Evolutionary conservation across 1,140 invertebrate genomes (phyloP).

Genomic region (Plectus sambesii): DNA sequence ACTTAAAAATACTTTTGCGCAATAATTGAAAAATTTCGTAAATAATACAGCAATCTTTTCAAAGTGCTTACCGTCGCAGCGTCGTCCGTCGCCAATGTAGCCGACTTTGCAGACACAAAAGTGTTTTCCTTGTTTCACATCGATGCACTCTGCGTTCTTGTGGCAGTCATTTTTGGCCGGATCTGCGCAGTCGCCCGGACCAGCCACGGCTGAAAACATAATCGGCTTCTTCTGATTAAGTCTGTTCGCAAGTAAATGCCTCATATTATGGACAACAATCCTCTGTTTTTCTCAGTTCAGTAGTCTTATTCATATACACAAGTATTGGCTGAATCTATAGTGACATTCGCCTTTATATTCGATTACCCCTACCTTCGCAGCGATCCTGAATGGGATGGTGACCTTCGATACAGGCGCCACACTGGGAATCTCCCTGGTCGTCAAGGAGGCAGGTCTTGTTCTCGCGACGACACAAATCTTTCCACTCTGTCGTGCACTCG

Average conservation of each 20-base stretch:
- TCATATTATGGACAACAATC: too few species aligned
- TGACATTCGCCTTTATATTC: too few species aligned
- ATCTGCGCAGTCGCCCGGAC: slow-evolving; percentile 29
- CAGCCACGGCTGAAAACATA: slow-evolving; percentile 28
- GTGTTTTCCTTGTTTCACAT: slow-evolving; percentile 31
- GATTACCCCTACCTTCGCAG: slow-evolving; percentile 31
- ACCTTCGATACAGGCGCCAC: slow-evolving; percentile 33
- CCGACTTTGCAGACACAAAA: slow-evolving; percentile 37
- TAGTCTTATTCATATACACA: too few species aligned
- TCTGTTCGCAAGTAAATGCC: too few species aligned
- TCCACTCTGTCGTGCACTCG: slow-evolving; percentile 25
- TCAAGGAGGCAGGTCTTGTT: slow-evolving; percentile 41
- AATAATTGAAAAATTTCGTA: too few species aligned
- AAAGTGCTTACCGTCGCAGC: slow-evolving; percentile 31
- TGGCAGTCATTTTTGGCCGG: slow-evolving; percentile 34
- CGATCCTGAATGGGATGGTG: slow-evolving; percentile 39
- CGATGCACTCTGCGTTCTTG: slow-evolving; percentile 39
- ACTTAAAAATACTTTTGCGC: too few species aligned
- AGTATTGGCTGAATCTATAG: too few species aligned
- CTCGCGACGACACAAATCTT: slow-evolving; percentile 19
- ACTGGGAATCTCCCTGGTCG: slow-evolving; percentile 41
- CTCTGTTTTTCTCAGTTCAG: too few species aligned
- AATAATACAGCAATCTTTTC: neutral
- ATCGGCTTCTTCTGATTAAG: slow-evolving; percentile 1
- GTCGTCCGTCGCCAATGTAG: slow-evolving; percentile 37